Base-by-base conservation (phyloP, 2,888 invertebrate species). In the Patella ulyssiponensis region DNA sequence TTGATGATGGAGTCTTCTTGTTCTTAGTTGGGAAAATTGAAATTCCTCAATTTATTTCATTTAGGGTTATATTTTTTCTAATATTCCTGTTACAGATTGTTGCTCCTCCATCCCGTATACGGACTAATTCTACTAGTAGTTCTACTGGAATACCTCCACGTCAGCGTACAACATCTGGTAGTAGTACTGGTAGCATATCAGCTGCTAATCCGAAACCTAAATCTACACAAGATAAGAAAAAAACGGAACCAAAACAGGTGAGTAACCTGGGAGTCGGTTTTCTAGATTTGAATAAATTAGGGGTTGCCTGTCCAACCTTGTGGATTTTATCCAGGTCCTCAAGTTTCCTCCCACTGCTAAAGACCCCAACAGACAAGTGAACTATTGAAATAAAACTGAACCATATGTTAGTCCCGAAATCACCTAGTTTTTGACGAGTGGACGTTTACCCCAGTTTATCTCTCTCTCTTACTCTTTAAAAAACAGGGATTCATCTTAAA, bases 161-260 rank as follows among this genome's bases (percentile, higher is more conserved):
- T 17, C 83, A 85, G 69, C 83, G 89, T 73, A 88, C 88, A 1
- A 82, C 82, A 23, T 89, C 89, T 7, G 89, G 85, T 71, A 85
- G 83, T 70, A 88, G 87, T 79, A 86, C 80, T 9, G 84, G 86
- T n/a, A 87, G 87, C 79, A 79, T 83, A 7, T 80, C 80, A 53
- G 82, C 79, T 5, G 79, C 78, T 15, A 53, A 52, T 54, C 56
- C 44, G 33, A 73, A 77, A 15, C 20, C 52, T n/a, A 23, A 33
- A n/a, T 3, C 44, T 17, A 51, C 15, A n/a, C 69, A 54, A 27
- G 27, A 70, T 79, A 74, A 54, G 33, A 56, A 76, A 51, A 76
- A 76, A 54, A n/a, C 56, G 20, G 54, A 76, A 44, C 71, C 79
- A 81, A 64, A 64, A 64, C 20, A 64, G 20, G 64, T 64, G 23